Evolutionary conservation across 2,113 vertebrate genomes (phyloP).

Genomic region (Gobio gobio): DNA sequence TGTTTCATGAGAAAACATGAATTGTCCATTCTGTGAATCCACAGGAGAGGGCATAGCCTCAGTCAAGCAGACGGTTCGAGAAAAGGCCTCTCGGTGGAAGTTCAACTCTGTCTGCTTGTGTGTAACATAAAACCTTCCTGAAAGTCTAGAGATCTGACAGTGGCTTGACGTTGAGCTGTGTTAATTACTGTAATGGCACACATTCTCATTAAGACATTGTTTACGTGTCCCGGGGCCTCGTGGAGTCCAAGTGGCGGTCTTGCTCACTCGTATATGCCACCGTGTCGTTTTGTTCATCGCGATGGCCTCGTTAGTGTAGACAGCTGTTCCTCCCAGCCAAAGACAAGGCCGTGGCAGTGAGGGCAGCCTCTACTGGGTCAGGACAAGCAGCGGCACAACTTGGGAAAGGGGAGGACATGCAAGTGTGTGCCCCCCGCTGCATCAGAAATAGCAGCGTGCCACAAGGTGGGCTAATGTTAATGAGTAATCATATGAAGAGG

Average conservation of each 20-base stretch:
- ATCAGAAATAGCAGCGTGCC: slow-evolving; percentile 68
- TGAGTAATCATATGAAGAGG: slow-evolving; percentile 66
- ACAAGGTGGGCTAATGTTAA: slow-evolving; percentile 69
- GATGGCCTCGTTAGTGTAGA: slow-evolving; percentile 73
- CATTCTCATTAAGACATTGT: slow-evolving; percentile 79
- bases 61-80: slow-evolving; percentile 42
- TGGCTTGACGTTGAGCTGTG: slow-evolving; percentile 75
- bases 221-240: slow-evolving; percentile 72
- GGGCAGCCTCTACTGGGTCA: slow-evolving; percentile 10
- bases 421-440: slow-evolving; percentile 58
- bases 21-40: slow-evolving; percentile 17
- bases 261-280: slow-evolving; percentile 59
- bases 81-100: slow-evolving; percentile 52
- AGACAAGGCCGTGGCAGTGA: slow-evolving; percentile 53
- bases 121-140: slow-evolving; percentile 68
- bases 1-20: slow-evolving; percentile 51
- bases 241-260: slow-evolving; percentile 64
- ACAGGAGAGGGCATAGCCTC: slow-evolving; percentile 12
- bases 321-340: slow-evolving; percentile 80
- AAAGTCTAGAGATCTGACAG: slow-evolving; percentile 74
- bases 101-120: slow-evolving; percentile 60
- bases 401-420: slow-evolving; percentile 50
- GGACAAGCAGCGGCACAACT: background rate
- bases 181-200: slow-evolving; percentile 81
- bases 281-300: slow-evolving; percentile 49